phyloP scores from a whole-genome alignment of 2,888 invertebrate species.

The Drosophila infuscata region DNA sequence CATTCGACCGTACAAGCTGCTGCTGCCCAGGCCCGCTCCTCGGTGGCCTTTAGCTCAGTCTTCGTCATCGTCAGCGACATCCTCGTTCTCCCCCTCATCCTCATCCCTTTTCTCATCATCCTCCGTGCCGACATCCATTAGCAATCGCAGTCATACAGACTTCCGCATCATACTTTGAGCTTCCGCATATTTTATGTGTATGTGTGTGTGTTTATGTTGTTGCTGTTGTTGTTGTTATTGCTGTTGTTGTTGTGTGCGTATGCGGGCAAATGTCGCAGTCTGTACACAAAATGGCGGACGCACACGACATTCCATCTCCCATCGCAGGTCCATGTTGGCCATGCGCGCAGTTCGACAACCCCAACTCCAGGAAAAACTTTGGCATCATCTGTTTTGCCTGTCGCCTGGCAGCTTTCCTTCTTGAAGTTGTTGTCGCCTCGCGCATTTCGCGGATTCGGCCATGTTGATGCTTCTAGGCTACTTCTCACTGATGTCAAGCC shows the following conservation, averaged over 20 bases:
- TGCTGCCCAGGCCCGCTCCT: slow-evolving; percentile 30
- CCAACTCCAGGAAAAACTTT: slow-evolving; percentile 27
- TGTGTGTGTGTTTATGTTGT: slow-evolving; percentile 32
- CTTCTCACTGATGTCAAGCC: slow-evolving; percentile 15
- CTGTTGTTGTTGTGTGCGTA: slow-evolving; percentile 42
- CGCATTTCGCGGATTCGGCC: slow-evolving; percentile 42
- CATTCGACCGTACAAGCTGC: slow-evolving; percentile 74
- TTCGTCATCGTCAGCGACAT: slow-evolving; percentile 26
- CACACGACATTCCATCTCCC: slow-evolving; percentile 38
- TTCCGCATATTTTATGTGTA: slow-evolving; percentile 76
- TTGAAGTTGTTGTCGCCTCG: slow-evolving; percentile 43
- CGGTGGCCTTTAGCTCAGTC: slow-evolving; percentile 26
- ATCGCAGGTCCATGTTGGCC: slow-evolving; percentile 57
- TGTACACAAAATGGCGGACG: slow-evolving; percentile 78
- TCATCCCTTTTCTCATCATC: slow-evolving; percentile 24
- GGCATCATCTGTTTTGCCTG: slow-evolving; percentile 51
- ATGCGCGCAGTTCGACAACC: slow-evolving; percentile 65
- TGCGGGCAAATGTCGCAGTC: slow-evolving; percentile 55
- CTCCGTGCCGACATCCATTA: slow-evolving; percentile 75
- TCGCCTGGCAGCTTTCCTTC: slow-evolving; percentile 41
- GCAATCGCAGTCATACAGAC: slow-evolving; percentile 81
- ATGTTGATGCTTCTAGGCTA: slow-evolving; percentile 44
- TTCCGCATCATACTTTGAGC: slow-evolving; percentile 82
- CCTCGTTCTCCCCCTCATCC: slow-evolving; percentile 1
- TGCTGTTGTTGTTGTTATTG: slow-evolving; percentile 7